Percentiles rank a stretch among this genome's conserved stretches.
phyloP scores from a whole-genome alignment of 2,113 vertebrate genomes.

The Coreoperca whiteheadi region DNA sequence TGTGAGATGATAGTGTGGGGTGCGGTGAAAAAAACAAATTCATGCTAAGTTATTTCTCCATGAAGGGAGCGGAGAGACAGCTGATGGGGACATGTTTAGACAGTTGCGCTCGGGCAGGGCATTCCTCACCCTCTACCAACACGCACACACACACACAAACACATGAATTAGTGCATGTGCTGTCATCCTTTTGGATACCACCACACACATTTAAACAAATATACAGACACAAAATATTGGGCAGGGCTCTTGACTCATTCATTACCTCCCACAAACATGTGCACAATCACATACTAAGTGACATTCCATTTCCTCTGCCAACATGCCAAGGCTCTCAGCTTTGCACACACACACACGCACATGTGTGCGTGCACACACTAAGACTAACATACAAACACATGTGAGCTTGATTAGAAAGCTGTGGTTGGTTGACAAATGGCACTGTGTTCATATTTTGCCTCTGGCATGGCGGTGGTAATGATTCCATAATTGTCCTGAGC shows the following conservation, averaged over 20 bases:
- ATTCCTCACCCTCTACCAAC: constrained; percentile 75
- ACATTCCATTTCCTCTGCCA: constrained; percentile 78
- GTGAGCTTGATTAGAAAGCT: constrained; percentile 79
- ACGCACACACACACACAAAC: constrained; percentile 59
- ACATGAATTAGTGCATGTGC: constrained; percentile 12
- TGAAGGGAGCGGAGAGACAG: constrained; percentile 81
- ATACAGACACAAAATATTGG: constrained; percentile 62
- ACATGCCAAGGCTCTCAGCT: constrained; percentile 62
- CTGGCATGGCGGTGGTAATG: constrained; percentile 76
- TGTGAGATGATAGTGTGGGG: constrained; percentile 62
- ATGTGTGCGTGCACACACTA: not conserved
- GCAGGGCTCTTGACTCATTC: constrained; percentile 62
- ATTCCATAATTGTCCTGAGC: constrained; percentile 82
- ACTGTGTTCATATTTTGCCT: constrained; percentile 80
- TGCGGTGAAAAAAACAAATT: constrained; percentile 68
- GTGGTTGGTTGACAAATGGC: constrained; percentile 79
- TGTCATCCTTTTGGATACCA: constrained; percentile 58
- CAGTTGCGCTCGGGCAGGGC: constrained; percentile 80
- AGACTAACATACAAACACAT: constrained; percentile 62
- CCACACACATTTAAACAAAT: constrained; percentile 63
- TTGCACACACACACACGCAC: constrained; percentile 1
- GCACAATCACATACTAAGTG: constrained; percentile 63
- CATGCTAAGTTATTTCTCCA: constrained; percentile 71
- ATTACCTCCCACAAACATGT: constrained; percentile 62
- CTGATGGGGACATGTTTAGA: constrained; percentile 84